phyloP scores from a whole-genome alignment of 2,113 vertebrate genomes.

The Xyliphius kryptos region DNA sequence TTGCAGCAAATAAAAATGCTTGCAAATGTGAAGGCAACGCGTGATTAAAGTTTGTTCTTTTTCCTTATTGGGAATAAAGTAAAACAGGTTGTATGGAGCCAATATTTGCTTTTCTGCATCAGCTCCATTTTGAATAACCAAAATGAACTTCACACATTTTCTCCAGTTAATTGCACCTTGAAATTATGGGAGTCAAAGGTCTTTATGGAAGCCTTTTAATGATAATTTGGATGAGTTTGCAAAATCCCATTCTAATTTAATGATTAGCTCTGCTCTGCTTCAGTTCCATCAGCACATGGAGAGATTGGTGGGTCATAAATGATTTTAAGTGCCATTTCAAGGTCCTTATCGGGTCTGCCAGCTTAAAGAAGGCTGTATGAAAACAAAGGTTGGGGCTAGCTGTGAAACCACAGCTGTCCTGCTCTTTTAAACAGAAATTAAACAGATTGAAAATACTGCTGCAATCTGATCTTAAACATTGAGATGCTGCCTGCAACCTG shows the following conservation, averaged over 20 bases:
- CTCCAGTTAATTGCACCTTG: neutral
- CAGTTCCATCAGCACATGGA: conserved; percentile 4
- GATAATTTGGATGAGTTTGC: neutral
- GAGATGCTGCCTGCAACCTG: neutral
- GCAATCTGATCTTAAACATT: neutral
- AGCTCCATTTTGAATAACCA: neutral
- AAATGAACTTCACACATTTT: neutral
- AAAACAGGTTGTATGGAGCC: neutral
- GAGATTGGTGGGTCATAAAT: conserved; percentile 9
- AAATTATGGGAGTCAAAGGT: neutral
- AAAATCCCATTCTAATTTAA: conserved; percentile 7
- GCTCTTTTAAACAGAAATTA: conserved; percentile 6
- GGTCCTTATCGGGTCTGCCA: conserved; percentile 21
- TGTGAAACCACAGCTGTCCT: conserved; percentile 14
- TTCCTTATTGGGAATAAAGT: neutral
- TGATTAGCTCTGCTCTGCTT: neutral
- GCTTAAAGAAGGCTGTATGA: conserved; percentile 7
- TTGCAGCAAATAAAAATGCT: neutral
- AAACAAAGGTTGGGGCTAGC: conserved; percentile 14
- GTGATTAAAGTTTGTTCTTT: neutral
- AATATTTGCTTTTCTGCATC: neutral
- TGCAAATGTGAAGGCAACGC: neutral
- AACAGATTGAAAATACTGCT: conserved; percentile 15
- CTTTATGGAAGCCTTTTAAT: neutral
- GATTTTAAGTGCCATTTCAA: conserved; percentile 8